Evolutionary conservation across 2,113 vertebrate species (phyloP).

Genomic region (Girardinichthys multiradiatus): DNA sequence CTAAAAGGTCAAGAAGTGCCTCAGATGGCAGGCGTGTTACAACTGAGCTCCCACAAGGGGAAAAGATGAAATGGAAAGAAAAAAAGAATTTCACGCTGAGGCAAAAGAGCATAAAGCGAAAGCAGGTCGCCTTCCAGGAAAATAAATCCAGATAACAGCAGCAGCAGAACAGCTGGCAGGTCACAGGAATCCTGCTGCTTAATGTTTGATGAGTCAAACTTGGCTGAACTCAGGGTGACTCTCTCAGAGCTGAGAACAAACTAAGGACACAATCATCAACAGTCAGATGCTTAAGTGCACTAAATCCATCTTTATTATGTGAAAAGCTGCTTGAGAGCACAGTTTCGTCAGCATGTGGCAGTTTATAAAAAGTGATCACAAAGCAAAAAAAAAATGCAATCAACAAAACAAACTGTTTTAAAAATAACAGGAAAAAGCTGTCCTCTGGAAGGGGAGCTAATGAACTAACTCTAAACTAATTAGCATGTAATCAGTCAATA

Average conservation of each 20-base stretch:
- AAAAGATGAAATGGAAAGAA: background rate
- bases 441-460: conserved; percentile 26
- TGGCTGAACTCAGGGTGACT: conserved; percentile 40
- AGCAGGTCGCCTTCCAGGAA: background rate
- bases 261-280: conserved; percentile 17
- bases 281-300: background rate
- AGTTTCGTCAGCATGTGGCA: conserved; percentile 26
- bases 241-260: conserved; percentile 39
- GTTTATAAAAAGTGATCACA: conserved; percentile 4
- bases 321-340: background rate
- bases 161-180: conserved; percentile 31
- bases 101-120: conserved; percentile 2
- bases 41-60: conserved; percentile 17
- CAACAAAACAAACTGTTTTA: conserved; percentile 24
- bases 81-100: background rate
- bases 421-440: conserved; percentile 36
- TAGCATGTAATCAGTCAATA: conserved; percentile 20
- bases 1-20: conserved; percentile 55
- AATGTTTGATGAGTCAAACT: conserved; percentile 51
- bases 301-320: conserved; percentile 22
- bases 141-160: background rate
- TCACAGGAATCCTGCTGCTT: conserved; percentile 27
- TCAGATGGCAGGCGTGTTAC: conserved; percentile 22
- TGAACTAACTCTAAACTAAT: conserved; percentile 31
- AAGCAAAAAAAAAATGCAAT: background rate